Base-by-base conservation (phyloP, 2,113 vertebrate species). In the Trichechus manatus region DNA sequence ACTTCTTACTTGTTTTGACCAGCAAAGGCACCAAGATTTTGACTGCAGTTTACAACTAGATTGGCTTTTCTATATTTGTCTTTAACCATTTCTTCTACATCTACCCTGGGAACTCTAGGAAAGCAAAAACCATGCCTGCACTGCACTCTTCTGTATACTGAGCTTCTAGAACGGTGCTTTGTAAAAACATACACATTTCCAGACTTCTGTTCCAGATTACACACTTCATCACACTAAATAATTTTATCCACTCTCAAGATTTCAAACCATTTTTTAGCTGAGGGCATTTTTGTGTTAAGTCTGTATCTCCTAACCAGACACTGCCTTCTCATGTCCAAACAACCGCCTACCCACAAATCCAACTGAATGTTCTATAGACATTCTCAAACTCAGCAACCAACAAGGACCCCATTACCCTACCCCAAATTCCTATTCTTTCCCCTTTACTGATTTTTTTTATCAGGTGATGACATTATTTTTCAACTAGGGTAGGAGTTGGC, bases 1-100 rank as follows among this genome's bases (percentile, higher is more conserved):
- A 81, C 29, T 87, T 33, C n/a, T 93, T 89, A 79, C 47, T 93
- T 72, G 39, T 9, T 78, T 97, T 79, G 33, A 53, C 5, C 8
- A 86, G 22, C 22, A 61, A 96, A 78, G 0, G 14, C 15, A 33
- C 19, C 20, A 23, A 42, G 66, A 33, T 33, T 63, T 47, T 42
- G 20, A 59, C 9, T 80, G 39, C 2, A 50, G 13, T 77, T 91
- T 93, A 91, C 50, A 70, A 25, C 10, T 47, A 44, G 3, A 64
- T 6, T 77, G 25, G 29, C 1, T 9, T 87, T 79, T 89, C 61
- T 93, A 61, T 53, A 29, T 72, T 61, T 23, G 0, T 1, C 5
- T 19, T 91, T 19, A 66, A 42, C 0, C 10, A 25, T 63, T 80
- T 81, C 13, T 90, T 82, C 39, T 70, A 9, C 6, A 87, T 3